phyloP scores from a whole-genome alignment of 2,888 invertebrate genomes.

The Chymomyza caudatula region DNA sequence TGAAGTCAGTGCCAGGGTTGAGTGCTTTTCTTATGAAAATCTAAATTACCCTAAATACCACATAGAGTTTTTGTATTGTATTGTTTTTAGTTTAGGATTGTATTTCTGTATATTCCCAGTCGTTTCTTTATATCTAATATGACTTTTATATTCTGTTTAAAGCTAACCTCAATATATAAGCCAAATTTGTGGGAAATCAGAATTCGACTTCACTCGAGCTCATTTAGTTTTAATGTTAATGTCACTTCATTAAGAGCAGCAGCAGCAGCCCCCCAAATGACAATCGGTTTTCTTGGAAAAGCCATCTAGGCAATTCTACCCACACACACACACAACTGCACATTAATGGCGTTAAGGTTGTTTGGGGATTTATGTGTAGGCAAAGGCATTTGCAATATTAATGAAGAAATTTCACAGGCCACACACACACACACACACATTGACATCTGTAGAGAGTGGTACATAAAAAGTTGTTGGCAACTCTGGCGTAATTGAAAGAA shows the following conservation, averaged over 20 bases:
- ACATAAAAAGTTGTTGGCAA: constrained; percentile 4
- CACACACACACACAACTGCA: neutral
- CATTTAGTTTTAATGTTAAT: constrained; percentile 1
- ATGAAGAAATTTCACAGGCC: constrained; percentile 49
- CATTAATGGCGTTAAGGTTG: constrained; percentile 22
- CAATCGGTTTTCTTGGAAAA: neutral
- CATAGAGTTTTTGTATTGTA: too few relatives aligned
- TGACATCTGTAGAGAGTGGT: constrained; percentile 1
- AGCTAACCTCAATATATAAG: too few relatives aligned
- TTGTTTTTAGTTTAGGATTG: too few relatives aligned
- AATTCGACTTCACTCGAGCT: neutral
- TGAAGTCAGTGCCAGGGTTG: too few relatives aligned
- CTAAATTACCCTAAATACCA: too few relatives aligned
- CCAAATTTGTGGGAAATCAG: neutral
- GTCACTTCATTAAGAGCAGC: constrained; percentile 1
- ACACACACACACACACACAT: neutral
- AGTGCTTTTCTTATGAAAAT: too few relatives aligned
- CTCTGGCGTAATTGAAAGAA: constrained; percentile 64
- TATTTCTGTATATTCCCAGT: too few relatives aligned
- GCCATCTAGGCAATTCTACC: neutral
- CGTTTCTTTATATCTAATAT: neutral
- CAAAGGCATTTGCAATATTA: constrained; percentile 27
- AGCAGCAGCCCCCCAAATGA: neutral
- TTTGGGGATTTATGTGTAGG: neutral
- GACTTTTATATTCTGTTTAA: neutral